Conservation (phyloP, 2,888 invertebrate species). For the Adineta ricciae region DNA sequence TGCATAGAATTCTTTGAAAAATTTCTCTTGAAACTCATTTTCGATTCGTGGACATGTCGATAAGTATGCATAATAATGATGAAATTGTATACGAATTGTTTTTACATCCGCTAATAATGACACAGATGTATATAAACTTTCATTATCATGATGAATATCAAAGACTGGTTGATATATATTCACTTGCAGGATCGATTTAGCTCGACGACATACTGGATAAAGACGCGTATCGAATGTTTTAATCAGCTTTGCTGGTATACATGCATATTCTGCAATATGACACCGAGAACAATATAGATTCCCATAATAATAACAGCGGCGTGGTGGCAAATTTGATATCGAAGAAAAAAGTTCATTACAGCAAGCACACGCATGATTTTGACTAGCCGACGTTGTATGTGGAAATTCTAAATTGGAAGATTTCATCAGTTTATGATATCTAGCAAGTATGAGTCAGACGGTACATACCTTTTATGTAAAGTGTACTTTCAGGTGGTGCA, state of each 20-base stretch:
- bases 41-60: not conserved
- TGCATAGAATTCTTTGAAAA: not conserved
- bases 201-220: slow-evolving; percentile 19
- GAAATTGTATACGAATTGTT: not conserved
- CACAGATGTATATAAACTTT: not conserved
- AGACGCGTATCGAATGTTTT: not conserved
- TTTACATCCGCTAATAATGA: not conserved
- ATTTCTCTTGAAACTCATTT: not conserved
- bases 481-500: not conserved
- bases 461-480: not conserved
- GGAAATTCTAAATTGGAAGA: not conserved
- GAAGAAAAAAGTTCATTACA: not conserved
- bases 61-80: not conserved
- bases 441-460: not conserved
- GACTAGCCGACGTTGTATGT: not conserved
- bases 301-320: slow-evolving; percentile 1
- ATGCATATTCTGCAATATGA: not conserved
- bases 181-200: not conserved
- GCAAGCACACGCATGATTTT: not conserved
- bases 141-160: slow-evolving; percentile 14
- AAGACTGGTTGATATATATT: not conserved
- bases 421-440: not conserved
- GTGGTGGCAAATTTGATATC: not conserved
- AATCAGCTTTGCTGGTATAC: not conserved
- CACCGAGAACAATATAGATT: not conserved